These are phyloP conservation scores for Heliconius nattereri DNA, from an alignment of 1,140 invertebrate genomes.

Conservation along the genomic window DNA sequence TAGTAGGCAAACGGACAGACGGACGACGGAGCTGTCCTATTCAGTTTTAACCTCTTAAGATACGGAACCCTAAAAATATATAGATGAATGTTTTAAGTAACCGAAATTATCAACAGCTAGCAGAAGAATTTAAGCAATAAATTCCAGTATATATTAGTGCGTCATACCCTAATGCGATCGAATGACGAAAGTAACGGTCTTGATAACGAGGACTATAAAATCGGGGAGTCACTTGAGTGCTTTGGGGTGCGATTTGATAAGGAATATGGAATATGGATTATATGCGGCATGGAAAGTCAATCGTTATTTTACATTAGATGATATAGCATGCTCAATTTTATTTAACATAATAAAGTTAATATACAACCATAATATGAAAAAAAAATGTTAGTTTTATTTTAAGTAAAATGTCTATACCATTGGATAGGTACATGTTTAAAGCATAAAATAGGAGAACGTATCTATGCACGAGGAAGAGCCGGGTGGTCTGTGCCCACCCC, in stretches of 20 bases:
- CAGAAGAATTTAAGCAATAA: constrained; percentile 40
- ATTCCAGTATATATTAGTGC: constrained; percentile 57
- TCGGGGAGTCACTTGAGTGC: constrained; percentile 71
- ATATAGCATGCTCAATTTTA: background rate
- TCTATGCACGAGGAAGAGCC: too few relatives aligned
- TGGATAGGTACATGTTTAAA: too few relatives aligned
- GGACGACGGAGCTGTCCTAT: too few relatives aligned
- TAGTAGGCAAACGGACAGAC: too few relatives aligned
- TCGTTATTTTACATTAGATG: background rate
- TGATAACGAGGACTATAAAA: constrained; percentile 77
- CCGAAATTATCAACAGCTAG: constrained; percentile 32
- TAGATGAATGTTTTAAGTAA: background rate
- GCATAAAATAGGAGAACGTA: too few relatives aligned
- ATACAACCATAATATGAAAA: too few relatives aligned
- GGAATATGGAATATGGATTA: constrained; percentile 45
- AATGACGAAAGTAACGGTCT: constrained; percentile 74
- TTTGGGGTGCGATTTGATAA: constrained; percentile 55
- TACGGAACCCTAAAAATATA: background rate
- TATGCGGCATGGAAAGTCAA: constrained; percentile 20
- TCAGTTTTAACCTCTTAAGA: too few relatives aligned
- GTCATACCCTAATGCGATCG: constrained; percentile 76
- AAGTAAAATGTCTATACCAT: too few relatives aligned
- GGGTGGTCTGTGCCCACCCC: too few relatives aligned
- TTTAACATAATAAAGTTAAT: too few relatives aligned
- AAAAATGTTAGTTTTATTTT: too few relatives aligned